Evolutionary conservation across 2,888 invertebrate species (phyloP), one percentile per base, ranked within the genome.

Genomic region (Drosophila ustulata): DNA sequence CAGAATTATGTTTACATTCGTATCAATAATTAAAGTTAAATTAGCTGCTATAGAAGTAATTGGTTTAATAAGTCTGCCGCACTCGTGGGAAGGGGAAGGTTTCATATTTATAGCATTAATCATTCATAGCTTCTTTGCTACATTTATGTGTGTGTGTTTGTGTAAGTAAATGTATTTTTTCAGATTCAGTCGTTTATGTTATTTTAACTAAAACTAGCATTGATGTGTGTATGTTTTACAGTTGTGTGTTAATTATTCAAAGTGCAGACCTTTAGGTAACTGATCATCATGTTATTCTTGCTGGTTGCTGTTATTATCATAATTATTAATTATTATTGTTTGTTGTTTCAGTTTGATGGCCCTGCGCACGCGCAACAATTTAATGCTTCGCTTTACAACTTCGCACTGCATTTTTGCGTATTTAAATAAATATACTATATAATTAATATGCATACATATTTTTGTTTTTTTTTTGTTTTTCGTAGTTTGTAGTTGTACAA

Each of bases 151-250:
- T 71, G 55, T 66, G 68, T 34, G 34, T 34, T 9, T 34, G 11
- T 9, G 34, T 37, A 37, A 37, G 37, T 69, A 65, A 68, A 68
- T 76, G 78, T 76, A 78, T 77, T 75, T 72, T 72, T 78, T 78
- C 78, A 76, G 75, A 76, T 78, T 76, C 75, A 76, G 75, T 76
- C 75, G 62, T 77, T 71, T 78, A 73, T 76, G 65, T 78, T 62
- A 62, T 70, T 41, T 41, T 59, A 63, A 68, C 65, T 76, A 68
- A 63, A 73, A 52, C 74, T 76, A 76, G 32, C 37, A 9, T 76
- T 51, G 58, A 56, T 65, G 56, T 64, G n/a, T 39, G 45, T 53
- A 45, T 62, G 6, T 26, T 8, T 71, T 56, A 46, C 23, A 61
- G 58, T 67, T 63, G 62, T 63, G 62, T 56, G 39, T 72, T 77